Percentiles rank a stretch among this genome's conserved stretches.
Conservation (phyloP, 2,888 invertebrate genomes). For the Byasa hedistus region DNA sequence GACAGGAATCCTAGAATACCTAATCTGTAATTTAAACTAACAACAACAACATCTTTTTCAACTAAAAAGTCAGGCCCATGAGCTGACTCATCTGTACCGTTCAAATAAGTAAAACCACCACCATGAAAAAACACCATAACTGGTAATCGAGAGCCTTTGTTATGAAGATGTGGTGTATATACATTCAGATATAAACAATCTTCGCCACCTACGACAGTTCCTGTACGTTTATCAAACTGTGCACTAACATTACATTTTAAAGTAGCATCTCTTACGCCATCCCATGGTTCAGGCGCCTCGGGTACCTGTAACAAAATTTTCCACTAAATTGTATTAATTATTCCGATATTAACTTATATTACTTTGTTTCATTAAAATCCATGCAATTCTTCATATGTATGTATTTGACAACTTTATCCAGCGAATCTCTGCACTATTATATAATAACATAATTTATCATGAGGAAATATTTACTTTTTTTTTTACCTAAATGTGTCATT, state of each 20-base stretch:
- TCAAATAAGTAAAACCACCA: slow-evolving; percentile 58
- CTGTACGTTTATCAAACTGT: slow-evolving; percentile 79
- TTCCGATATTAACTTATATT: not conserved
- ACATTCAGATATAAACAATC: slow-evolving; percentile 86
- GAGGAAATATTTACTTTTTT: too few species aligned
- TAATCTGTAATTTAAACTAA: slow-evolving; percentile 68
- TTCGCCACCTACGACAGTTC: slow-evolving; percentile 74
- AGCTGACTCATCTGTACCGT: slow-evolving; percentile 57
- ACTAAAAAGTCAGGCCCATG: slow-evolving; percentile 71
- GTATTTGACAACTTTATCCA: too few species aligned
- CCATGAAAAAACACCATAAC: slow-evolving; percentile 75
- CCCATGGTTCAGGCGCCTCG: slow-evolving; percentile 71
- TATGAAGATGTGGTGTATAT: slow-evolving; percentile 77
- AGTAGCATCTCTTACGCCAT: slow-evolving; percentile 82
- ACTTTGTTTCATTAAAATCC: too few species aligned
- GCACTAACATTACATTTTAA: slow-evolving; percentile 82
- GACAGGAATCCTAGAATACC: slow-evolving; percentile 70
- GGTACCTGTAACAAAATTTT: slow-evolving; percentile 51
- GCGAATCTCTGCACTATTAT: too few species aligned
- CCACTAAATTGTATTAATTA: not conserved
- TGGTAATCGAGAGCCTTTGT: slow-evolving; percentile 42
- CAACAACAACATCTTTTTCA: slow-evolving; percentile 65
- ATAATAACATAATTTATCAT: not conserved
- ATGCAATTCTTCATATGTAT: too few species aligned
- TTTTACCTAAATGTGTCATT: too few species aligned